Conservation (phyloP, 2,797 vertebrate genomes). For the Pseudotriccus pelzelni region DNA sequence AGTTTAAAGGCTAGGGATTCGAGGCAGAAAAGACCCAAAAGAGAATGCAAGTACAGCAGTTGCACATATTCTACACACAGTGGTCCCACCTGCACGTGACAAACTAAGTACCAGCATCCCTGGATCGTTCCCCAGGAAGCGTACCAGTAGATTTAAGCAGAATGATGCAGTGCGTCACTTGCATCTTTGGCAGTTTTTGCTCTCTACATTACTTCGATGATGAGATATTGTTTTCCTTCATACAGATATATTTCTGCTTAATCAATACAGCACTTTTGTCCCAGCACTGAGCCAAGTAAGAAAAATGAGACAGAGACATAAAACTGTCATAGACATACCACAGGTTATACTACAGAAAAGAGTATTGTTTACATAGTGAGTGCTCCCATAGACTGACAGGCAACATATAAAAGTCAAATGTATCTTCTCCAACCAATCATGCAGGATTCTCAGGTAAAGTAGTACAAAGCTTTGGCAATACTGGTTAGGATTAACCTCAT, state of each 20-base stretch:
- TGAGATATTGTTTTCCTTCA: not conserved
- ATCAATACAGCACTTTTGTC: not conserved
- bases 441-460: not conserved
- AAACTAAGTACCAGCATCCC: not conserved
- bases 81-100: accelerated
- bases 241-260: not conserved
- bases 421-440: not conserved
- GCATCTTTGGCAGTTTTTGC: not conserved
- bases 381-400: not conserved
- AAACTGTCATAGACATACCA: accelerated
- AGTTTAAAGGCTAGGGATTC: not conserved
- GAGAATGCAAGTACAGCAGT: not conserved
- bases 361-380: not conserved
- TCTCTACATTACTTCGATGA: not conserved
- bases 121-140: not conserved
- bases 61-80: not conserved
- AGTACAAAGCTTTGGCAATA: not conserved
- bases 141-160: not conserved
- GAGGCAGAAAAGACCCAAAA: not conserved
- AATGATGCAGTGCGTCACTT: not conserved
- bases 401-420: not conserved
- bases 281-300: not conserved
- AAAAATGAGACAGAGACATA: not conserved
- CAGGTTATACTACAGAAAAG: not conserved
- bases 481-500: not conserved